A percentile compares a stretch with the other conserved stretches of the same genome.
Evolutionary conservation across 2,113 vertebrate genomes (phyloP).

Genomic region (Zosterops borbonicus): DNA sequence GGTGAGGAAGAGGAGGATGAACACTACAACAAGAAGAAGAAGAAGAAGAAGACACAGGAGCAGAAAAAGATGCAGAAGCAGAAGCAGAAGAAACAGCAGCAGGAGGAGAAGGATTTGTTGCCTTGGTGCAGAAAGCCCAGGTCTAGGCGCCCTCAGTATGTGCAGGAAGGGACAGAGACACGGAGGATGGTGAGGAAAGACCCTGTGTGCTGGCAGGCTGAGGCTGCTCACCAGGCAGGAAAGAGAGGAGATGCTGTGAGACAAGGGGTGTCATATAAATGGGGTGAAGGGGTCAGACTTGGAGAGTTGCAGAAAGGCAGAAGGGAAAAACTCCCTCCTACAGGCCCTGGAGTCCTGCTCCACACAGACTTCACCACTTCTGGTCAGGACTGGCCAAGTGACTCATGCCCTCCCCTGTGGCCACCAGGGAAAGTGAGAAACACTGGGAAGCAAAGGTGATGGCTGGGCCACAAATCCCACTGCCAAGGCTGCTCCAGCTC

Average conservation of each 20-base stretch:
- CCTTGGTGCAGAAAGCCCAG: neutral
- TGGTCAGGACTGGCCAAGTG: neutral
- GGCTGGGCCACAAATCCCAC: neutral
- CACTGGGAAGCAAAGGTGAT: neutral
- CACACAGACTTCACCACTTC: neutral
- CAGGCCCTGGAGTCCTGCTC: neutral
- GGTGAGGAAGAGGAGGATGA: neutral
- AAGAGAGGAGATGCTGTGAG: neutral
- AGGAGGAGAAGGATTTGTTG: constrained; percentile 63
- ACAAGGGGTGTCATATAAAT: neutral
- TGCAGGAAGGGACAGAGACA: neutral
- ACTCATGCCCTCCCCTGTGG: neutral
- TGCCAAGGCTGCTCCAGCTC: neutral
- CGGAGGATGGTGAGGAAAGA: constrained; percentile 8
- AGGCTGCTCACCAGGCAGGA: neutral
- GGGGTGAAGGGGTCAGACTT: neutral
- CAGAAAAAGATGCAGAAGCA: neutral
- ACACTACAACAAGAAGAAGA: neutral
- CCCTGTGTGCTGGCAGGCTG: neutral
- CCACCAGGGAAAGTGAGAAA: neutral
- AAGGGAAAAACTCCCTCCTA: neutral
- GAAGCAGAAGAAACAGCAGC: neutral
- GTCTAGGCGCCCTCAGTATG: fast-evolving
- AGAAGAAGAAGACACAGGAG: neutral
- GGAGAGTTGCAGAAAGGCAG: neutral